phyloP scores from a whole-genome alignment of 1,140 invertebrate genomes.

The Araneus ventricosus region DNA sequence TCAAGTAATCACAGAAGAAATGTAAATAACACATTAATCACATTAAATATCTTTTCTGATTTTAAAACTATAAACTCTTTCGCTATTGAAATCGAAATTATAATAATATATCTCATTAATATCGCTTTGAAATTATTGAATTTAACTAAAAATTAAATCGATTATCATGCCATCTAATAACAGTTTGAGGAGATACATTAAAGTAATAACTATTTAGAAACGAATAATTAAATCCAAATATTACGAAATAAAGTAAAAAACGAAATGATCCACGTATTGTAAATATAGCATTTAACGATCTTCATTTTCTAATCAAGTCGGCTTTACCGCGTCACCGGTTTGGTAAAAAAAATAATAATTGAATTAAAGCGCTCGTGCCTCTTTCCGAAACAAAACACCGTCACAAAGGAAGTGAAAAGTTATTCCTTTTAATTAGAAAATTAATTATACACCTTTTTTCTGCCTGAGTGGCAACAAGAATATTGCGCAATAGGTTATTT shows the following conservation, averaged over 20 bases:
- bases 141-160: too few relatives aligned
- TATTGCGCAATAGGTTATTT: slow-evolving; percentile 11
- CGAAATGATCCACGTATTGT: background rate
- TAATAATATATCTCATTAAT: too few relatives aligned
- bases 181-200: too few relatives aligned
- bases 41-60: too few relatives aligned
- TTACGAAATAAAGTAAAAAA: background rate
- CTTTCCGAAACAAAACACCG: background rate
- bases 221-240: background rate
- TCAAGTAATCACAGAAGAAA: too few relatives aligned
- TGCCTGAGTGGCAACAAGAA: background rate
- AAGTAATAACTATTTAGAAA: too few relatives aligned
- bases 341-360: background rate
- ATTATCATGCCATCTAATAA: too few relatives aligned
- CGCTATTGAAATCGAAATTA: too few relatives aligned
- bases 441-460: slow-evolving; percentile 8
- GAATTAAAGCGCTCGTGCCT: background rate
- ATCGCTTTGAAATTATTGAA: too few relatives aligned
- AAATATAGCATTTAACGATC: background rate
- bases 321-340: background rate
- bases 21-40: too few relatives aligned
- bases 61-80: too few relatives aligned
- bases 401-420: slow-evolving; percentile 1
- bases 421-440: slow-evolving; percentile 34
- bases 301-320: background rate